A percentile compares a stretch with the other conserved stretches of the same genome.
Evolutionary conservation across 1,140 invertebrate species (phyloP).

Genomic region (Elymnias hypermnestra): DNA sequence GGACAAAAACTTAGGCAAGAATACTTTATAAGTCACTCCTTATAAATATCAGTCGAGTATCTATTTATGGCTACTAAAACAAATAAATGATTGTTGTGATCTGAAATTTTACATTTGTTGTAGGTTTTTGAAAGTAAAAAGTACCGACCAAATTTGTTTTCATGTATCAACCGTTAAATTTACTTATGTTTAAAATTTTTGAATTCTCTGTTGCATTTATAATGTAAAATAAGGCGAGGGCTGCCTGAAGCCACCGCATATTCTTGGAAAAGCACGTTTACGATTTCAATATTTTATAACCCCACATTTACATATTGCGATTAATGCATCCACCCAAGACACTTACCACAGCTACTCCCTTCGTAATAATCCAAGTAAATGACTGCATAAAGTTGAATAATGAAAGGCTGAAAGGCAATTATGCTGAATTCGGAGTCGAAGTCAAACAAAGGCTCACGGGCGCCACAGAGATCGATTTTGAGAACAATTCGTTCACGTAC

Average conservation of each 20-base stretch:
- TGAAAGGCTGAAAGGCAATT: constrained; percentile 75
- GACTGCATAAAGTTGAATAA: constrained; percentile 74
- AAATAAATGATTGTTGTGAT: too few relatives aligned
- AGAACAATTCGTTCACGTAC: constrained; percentile 70
- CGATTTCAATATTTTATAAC: constrained; percentile 68
- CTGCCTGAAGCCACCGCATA: not conserved
- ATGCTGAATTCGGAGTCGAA: constrained; percentile 72
- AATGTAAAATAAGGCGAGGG: not conserved
- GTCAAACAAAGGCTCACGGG: constrained; percentile 68
- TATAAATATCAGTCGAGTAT: too few relatives aligned
- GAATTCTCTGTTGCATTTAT: too few relatives aligned
- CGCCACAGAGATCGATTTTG: constrained; percentile 65
- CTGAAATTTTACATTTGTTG: too few relatives aligned
- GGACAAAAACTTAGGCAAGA: too few relatives aligned
- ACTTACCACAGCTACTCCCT: constrained; percentile 61
- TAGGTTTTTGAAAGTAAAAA: too few relatives aligned
- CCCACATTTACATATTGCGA: constrained; percentile 69
- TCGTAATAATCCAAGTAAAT: constrained; percentile 72
- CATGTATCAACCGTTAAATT: too few relatives aligned
- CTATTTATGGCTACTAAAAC: too few relatives aligned
- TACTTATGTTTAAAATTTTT: too few relatives aligned
- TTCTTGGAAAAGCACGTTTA: constrained; percentile 39
- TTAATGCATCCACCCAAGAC: constrained; percentile 72
- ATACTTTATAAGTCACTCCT: too few relatives aligned
- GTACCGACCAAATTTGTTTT: too few relatives aligned